Evolutionary conservation across 64 coral and sea anemone genomes (phyloP).

Genomic region (Exaiptasia diaphana): DNA sequence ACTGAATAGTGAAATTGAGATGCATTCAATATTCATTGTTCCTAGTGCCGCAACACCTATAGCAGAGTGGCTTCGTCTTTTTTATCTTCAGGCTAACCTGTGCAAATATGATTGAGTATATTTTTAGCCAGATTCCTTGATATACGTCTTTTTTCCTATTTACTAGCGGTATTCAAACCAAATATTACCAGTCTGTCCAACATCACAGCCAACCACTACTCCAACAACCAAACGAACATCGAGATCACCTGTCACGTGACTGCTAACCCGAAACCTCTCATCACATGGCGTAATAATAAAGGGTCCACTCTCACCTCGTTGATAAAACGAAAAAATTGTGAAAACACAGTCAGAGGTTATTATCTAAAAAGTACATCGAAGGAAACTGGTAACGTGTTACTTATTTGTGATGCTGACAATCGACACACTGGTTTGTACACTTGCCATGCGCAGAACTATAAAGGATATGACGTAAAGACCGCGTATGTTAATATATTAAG

Average conservation of each 20-base stretch:
- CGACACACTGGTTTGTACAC: slow-evolving; percentile 46
- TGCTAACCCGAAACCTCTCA: background rate
- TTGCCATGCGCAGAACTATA: slow-evolving; percentile 38
- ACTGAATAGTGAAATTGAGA: too few species aligned
- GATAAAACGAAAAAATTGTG: background rate
- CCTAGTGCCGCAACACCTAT: too few species aligned
- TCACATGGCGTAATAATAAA: slow-evolving; percentile 6
- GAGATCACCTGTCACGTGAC: background rate
- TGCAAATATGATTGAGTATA: background rate
- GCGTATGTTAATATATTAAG: slow-evolving; percentile 55
- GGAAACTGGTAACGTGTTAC: background rate
- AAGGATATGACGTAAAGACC: slow-evolving; percentile 32
- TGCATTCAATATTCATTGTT: too few species aligned
- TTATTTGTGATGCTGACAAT: slow-evolving; percentile 33
- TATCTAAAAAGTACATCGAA: background rate
- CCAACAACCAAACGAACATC: background rate
- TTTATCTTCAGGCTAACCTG: background rate
- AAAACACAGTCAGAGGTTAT: background rate
- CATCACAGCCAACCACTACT: background rate
- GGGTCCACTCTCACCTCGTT: background rate
- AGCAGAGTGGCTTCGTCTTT: too few species aligned
- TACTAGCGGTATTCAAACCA: background rate
- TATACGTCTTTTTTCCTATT: background rate
- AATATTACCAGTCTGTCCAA: background rate
- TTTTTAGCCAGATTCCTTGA: background rate